A percentile compares a stretch with the other conserved stretches of the same genome.
Conservation (phyloP, 2,113 vertebrate genomes). For the Aegithalos caudatus region DNA sequence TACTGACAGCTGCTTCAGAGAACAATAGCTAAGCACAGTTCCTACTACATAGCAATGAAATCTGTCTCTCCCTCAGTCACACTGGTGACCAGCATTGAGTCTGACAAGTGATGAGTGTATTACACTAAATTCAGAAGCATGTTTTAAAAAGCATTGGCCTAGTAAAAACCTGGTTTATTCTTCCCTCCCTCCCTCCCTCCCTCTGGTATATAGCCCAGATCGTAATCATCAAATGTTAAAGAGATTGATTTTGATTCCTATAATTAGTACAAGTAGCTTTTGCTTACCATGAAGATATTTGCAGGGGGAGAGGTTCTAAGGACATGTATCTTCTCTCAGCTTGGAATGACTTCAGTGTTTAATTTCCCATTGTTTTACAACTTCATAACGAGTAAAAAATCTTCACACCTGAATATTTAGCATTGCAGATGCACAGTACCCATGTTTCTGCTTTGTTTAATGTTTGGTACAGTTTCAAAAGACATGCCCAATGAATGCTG, state of each 20-base stretch:
- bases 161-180: background rate
- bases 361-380: background rate
- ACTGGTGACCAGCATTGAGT: background rate
- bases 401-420: background rate
- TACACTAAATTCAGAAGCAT: background rate
- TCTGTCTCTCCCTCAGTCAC: background rate
- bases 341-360: background rate
- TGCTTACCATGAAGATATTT: background rate
- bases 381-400: background rate
- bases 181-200: background rate
- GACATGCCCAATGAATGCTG: fast-evolving
- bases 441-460: background rate
- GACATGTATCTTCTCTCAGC: background rate
- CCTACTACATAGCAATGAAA: background rate
- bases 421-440: background rate
- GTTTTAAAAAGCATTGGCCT: background rate
- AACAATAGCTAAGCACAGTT: background rate
- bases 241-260: background rate
- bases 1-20: background rate
- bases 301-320: background rate
- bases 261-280: background rate
- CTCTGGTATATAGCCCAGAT: background rate
- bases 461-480: background rate
- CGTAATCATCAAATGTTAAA: background rate
- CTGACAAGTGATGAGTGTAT: background rate